phyloP scores from a whole-genome alignment of 2,888 invertebrate genomes.

The Panzeria rudis region DNA sequence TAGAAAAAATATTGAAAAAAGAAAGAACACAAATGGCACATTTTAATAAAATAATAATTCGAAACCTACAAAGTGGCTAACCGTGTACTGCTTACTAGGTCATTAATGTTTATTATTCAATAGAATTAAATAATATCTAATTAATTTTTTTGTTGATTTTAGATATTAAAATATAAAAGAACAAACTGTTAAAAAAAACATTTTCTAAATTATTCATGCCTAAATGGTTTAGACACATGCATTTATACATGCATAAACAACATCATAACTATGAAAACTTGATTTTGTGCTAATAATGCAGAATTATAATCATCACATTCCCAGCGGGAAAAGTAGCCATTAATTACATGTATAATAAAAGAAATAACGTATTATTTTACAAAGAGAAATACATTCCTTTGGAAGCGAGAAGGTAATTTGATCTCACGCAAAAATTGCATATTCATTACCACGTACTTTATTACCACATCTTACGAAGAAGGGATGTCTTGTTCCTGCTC shows the following conservation, averaged over 20 bases:
- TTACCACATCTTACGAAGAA: too few species aligned
- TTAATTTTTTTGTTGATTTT: not conserved
- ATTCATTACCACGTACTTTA: too few species aligned
- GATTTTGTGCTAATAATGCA: too few species aligned
- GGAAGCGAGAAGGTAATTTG: too few species aligned
- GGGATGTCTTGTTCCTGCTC: too few species aligned
- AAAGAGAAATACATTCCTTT: too few species aligned
- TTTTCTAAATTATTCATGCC: conserved; percentile 4
- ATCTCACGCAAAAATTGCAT: too few species aligned
- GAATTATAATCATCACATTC: too few species aligned
- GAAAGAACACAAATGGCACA: not conserved
- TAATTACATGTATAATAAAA: too few species aligned
- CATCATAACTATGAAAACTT: too few species aligned
- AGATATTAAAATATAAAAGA: not conserved
- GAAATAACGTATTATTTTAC: too few species aligned
- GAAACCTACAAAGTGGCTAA: not conserved
- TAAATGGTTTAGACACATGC: not conserved
- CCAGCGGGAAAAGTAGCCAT: too few species aligned
- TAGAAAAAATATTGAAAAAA: not conserved
- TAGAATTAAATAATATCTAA: not conserved
- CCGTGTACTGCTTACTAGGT: not conserved
- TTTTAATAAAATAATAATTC: not conserved
- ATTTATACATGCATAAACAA: not conserved
- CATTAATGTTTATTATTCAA: not conserved
- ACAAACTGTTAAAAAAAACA: conserved; percentile 9